Percentiles rank a stretch among this genome's conserved stretches.
These are phyloP conservation scores for Bembecia ichneumoniformis DNA, from an alignment of 2,888 invertebrate genomes.

Conservation along the genomic window DNA sequence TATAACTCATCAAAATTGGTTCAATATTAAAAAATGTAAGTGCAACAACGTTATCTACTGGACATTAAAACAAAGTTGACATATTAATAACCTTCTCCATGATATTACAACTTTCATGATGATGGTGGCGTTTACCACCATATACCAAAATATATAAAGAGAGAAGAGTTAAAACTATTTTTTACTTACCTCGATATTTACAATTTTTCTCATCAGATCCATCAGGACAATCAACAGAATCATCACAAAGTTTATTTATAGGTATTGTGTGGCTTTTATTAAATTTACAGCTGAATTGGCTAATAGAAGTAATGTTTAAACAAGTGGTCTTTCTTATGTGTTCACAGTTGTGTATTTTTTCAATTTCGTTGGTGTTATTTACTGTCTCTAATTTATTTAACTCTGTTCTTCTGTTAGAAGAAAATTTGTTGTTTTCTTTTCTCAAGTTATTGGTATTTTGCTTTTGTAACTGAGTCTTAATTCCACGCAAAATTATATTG, in stretches of 20 bases:
- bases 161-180: too few relatives aligned
- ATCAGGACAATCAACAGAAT: conserved; percentile 33
- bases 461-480: background rate
- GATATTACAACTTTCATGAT: too few relatives aligned
- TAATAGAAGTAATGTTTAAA: conserved; percentile 26
- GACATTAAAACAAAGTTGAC: too few relatives aligned
- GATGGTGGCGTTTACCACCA: too few relatives aligned
- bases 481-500: conserved; percentile 9
- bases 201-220: conserved; percentile 44
- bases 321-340: conserved; percentile 25
- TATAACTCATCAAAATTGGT: too few relatives aligned
- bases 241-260: conserved; percentile 40
- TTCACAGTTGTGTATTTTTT: conserved; percentile 15
- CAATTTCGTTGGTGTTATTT: background rate
- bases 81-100: too few relatives aligned
- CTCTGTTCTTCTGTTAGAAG: background rate
- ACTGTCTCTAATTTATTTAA: background rate
- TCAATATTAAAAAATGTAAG: too few relatives aligned
- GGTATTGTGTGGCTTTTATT: conserved; percentile 22
- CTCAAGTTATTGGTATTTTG: background rate
- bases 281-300: conserved; percentile 28
- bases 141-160: too few relatives aligned
- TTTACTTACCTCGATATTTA: conserved; percentile 27
- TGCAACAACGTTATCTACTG: too few relatives aligned
- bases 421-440: background rate